Percentiles rank a stretch among this genome's conserved stretches.
Evolutionary conservation across 2,888 invertebrate species (phyloP).

Genomic region (Himalopsyche japonica): DNA sequence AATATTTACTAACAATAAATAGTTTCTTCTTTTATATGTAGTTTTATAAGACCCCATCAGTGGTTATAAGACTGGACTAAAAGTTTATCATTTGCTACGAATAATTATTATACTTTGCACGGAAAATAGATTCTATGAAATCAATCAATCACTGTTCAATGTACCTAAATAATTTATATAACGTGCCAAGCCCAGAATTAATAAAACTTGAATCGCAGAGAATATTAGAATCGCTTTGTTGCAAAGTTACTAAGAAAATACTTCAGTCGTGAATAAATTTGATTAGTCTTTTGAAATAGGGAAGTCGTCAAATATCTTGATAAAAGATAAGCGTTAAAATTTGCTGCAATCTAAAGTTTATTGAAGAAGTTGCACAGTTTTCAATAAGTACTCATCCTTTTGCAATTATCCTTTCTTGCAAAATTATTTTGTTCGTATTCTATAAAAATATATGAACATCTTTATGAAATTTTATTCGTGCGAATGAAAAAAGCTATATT

Average conservation of each 20-base stretch:
- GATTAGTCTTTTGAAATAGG: not conserved
- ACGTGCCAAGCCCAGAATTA: not conserved
- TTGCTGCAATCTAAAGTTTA: not conserved
- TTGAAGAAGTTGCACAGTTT: not conserved
- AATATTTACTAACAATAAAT: no score
- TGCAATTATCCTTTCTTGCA: not conserved
- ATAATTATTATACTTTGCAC: not conserved
- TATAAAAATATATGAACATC: not conserved
- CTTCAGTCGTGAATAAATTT: not conserved
- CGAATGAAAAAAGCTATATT: no score
- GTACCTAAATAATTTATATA: not conserved
- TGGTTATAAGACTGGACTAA: not conserved
- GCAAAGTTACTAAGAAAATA: not conserved
- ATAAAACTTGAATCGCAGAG: not conserved
- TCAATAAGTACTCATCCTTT: not conserved
- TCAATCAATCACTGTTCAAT: not conserved
- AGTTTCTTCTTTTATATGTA: no score
- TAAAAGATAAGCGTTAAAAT: not conserved
- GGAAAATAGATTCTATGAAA: not conserved
- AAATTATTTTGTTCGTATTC: not conserved
- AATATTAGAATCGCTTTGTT: not conserved
- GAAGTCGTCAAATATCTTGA: not conserved
- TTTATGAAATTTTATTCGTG: not conserved
- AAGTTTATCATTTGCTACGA: not conserved
- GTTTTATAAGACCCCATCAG: no score